Percentiles rank a stretch among this genome's conserved stretches.
Evolutionary conservation across 2,797 vertebrate genomes (phyloP).

Genomic region (Bradypus variegatus): DNA sequence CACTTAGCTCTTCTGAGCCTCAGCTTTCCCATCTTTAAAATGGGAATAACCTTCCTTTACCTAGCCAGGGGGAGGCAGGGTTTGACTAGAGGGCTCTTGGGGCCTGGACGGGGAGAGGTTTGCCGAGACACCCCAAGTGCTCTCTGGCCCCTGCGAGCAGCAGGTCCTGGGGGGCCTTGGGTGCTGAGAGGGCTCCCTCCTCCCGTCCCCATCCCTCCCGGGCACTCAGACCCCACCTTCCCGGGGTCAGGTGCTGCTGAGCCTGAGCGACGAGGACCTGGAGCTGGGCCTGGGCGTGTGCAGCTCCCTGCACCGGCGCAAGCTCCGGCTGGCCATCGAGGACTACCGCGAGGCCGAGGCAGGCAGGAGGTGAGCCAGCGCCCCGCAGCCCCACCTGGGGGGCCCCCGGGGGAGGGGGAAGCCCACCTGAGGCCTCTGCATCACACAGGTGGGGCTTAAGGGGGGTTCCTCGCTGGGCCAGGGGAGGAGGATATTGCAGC

Average conservation of each 20-base stretch:
- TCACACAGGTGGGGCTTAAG: background rate
- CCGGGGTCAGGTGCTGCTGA: conserved; percentile 78
- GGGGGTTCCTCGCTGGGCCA: background rate
- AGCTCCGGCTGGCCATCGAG: conserved; percentile 86
- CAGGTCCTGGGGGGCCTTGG: background rate
- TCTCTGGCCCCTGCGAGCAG: background rate
- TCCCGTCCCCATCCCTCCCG: background rate
- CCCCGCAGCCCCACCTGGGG: fast-evolving
- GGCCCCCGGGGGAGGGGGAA: fast-evolving
- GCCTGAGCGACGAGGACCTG: conserved; percentile 84
- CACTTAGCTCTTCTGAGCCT: background rate
- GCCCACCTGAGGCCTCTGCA: fast-evolving
- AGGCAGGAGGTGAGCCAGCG: conserved; percentile 75
- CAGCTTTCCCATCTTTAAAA: background rate
- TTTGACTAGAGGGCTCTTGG: background rate
- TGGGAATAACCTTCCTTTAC: background rate
- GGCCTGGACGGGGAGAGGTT: fast-evolving
- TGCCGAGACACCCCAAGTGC: fast-evolving
- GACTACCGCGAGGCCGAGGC: conserved; percentile 85
- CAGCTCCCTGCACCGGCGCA: conserved; percentile 83
- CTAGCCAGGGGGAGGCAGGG: background rate
- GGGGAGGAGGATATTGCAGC: too few relatives aligned
- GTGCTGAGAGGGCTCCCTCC: too few relatives aligned
- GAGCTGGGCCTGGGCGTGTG: conserved; percentile 80
- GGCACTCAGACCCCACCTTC: background rate